Evolutionary conservation across 2,797 vertebrate genomes (phyloP).

Genomic region (Zenarchopterus dispar): DNA sequence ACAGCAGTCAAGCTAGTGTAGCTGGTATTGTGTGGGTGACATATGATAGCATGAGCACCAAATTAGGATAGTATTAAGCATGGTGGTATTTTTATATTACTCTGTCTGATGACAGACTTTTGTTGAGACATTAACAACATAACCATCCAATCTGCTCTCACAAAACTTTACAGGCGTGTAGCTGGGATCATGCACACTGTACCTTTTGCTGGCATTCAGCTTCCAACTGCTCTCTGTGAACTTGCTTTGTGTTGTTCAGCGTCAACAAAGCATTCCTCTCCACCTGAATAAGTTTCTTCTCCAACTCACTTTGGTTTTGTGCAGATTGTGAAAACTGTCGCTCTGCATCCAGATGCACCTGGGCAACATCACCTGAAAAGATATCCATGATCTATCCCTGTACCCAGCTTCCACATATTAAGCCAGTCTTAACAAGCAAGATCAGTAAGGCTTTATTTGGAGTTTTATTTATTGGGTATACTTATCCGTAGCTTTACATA

Average conservation of each 20-base stretch:
- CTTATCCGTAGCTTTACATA: conserved; percentile 42
- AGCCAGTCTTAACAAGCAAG: conserved; percentile 10
- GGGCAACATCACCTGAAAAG: conserved; percentile 81
- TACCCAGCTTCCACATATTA: background rate
- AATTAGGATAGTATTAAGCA: background rate
- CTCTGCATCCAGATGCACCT: conserved; percentile 70
- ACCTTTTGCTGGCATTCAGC: conserved; percentile 82
- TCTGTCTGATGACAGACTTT: background rate
- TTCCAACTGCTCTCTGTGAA: conserved; percentile 80
- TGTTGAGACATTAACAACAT: background rate
- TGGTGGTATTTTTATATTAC: background rate
- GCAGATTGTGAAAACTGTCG: conserved; percentile 62
- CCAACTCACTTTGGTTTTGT: conserved; percentile 68
- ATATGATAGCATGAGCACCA: background rate
- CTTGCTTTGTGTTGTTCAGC: conserved; percentile 71
- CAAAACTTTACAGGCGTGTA: too few species aligned
- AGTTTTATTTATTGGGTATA: conserved; percentile 38
- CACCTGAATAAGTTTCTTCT: conserved; percentile 68
- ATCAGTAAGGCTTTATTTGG: conserved; percentile 23
- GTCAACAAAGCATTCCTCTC: conserved; percentile 74
- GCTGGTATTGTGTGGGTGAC: background rate
- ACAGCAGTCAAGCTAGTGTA: background rate
- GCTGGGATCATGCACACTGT: background rate
- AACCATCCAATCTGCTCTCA: background rate
- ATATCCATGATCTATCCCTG: conserved; percentile 27